Evolutionary conservation across 2,113 vertebrate genomes (phyloP), one percentile per base, ranked within the genome.

Genomic region (Mormoops blainvillei): DNA sequence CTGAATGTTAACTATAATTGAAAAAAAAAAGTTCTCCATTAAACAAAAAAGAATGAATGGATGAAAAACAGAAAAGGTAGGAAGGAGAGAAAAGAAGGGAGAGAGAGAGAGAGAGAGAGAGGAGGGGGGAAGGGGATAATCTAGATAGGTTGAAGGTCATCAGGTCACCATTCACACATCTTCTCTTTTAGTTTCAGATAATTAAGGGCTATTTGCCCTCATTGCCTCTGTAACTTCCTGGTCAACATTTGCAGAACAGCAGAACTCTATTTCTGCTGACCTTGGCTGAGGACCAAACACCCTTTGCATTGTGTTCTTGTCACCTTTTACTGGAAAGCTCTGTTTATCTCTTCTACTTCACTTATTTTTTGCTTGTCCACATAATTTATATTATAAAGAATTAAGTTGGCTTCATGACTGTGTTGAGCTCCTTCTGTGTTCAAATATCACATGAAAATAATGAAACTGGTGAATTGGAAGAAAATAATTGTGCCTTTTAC

Each of bases 41-140:
- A 36, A 36, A 68, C n/a, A 68, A 36, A 36, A 68, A 36, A 36
- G 7, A 36, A 71, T 71, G 4, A 67, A 24, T 22, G 19, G 13
- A 26, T 12, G 33, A 56, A 5, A 26, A 48, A 7, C 16, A 6
- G 24, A 8, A 38, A 33, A 15, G 24, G 31, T 33, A 19, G 16
- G 13, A 54, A 54, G n/a, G 7, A 68, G 33, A 22, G 50, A 41
- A 20, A 31, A 56, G 18, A 19, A 36, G n/a, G 56, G 26, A 19
- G 2, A 19, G 26, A 5, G 26, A 18, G 11, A n/a, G 13, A 45
- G 5, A 24, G 13, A 24, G 16, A 11, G 20, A 20, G 2, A 20
- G 20, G 3, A 11, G 2, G 12, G 28, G 3, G 28, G 4, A 9
- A 18, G 9, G 8, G 56, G 26, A n/a, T 13, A 22, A 33, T 11